A percentile compares a stretch with the other conserved stretches of the same genome.
These are phyloP conservation scores for Brevimyrus niger DNA, from an alignment of 2,113 vertebrate genomes.

Conservation along the genomic window DNA sequence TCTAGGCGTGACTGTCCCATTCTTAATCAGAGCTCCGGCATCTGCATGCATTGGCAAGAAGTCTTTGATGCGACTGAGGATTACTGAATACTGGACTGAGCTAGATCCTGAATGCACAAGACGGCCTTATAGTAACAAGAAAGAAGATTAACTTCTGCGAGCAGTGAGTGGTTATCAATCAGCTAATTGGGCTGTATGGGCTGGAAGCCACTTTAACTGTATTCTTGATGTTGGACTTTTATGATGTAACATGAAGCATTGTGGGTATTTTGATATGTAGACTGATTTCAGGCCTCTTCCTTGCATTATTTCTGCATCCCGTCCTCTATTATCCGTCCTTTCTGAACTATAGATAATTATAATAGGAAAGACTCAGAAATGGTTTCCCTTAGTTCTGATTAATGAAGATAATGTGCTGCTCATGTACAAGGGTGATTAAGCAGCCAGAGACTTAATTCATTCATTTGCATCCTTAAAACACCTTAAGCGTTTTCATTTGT, in stretches of 20 bases:
- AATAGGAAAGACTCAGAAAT: constrained; percentile 6
- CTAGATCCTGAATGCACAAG: neutral
- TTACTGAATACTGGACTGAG: neutral
- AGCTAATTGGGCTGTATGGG: neutral
- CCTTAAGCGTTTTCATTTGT: neutral
- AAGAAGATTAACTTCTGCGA: neutral
- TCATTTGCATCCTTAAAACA: constrained; percentile 6
- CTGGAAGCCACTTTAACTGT: neutral
- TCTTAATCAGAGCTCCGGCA: neutral
- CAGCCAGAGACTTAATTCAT: neutral
- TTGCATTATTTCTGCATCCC: neutral
- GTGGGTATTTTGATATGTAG: neutral
- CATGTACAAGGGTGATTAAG: neutral
- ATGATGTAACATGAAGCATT: neutral
- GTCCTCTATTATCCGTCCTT: constrained; percentile 19
- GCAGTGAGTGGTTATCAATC: neutral
- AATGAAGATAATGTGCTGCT: neutral
- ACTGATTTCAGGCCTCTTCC: neutral
- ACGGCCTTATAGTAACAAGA: neutral
- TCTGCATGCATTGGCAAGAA: neutral
- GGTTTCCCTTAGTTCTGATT: constrained; percentile 31
- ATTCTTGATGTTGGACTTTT: neutral
- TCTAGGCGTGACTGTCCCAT: neutral
- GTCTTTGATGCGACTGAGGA: neutral
- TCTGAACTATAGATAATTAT: constrained; percentile 17